Evolutionary conservation across 2,113 vertebrate genomes (phyloP).

Genomic region (Nansenia antarctica): DNA sequence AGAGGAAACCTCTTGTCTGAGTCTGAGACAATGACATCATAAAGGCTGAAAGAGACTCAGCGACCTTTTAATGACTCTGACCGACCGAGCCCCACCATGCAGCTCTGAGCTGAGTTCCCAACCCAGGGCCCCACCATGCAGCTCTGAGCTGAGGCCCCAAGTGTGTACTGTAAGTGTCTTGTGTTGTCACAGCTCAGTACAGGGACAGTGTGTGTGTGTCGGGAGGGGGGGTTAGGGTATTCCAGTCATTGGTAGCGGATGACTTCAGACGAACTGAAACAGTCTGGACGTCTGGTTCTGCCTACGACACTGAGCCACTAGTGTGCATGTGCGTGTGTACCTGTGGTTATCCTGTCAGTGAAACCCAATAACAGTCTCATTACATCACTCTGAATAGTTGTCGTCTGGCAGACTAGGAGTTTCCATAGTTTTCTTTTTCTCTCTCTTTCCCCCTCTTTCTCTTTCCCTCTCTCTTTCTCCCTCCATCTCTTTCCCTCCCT

Average conservation of each 20-base stretch:
- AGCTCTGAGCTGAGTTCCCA: not conserved
- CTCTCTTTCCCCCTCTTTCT: constrained; percentile 45
- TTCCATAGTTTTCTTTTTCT: constrained; percentile 52
- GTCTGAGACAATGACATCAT: constrained; percentile 25
- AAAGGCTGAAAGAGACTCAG: constrained; percentile 14
- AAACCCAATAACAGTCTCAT: constrained; percentile 60
- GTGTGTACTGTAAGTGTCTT: not conserved
- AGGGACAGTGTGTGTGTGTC: not conserved
- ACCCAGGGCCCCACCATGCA: not conserved
- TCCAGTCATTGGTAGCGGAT: constrained; percentile 6
- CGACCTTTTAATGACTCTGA: constrained; percentile 43
- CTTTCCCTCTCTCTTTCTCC: constrained; percentile 31
- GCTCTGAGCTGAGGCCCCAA: not conserved
- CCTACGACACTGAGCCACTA: constrained; percentile 24
- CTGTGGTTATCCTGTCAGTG: constrained; percentile 61
- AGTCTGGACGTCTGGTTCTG: constrained; percentile 43
- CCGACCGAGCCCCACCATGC: not conserved
- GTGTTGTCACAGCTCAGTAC: not conserved
- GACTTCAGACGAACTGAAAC: constrained; percentile 44
- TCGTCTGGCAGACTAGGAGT: constrained; percentile 48
- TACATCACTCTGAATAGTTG: constrained; percentile 63
- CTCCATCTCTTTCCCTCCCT: constrained; percentile 28
- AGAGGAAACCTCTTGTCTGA: constrained; percentile 8
- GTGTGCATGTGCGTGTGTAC: constrained; percentile 30
- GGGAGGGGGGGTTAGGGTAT: not conserved